Percentiles rank a stretch among this genome's conserved stretches.
phyloP scores from a whole-genome alignment of 35 echinoderm and acorn worm genomes.

The Eucidaris tribuloides region DNA sequence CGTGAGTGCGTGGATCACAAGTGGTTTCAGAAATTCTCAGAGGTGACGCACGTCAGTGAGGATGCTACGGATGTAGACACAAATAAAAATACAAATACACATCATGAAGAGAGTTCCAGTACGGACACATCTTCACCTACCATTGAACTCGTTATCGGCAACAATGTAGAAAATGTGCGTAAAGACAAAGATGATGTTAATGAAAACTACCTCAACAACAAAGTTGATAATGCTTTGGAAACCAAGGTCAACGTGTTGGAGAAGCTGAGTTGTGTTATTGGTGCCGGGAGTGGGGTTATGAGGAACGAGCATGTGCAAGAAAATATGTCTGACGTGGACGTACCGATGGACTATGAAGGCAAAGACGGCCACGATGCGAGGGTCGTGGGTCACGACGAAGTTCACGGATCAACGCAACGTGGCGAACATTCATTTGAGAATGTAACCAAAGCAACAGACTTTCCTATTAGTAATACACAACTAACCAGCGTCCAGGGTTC shows the following conservation, averaged over 20 bases:
- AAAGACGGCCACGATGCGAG: slow-evolving; percentile 4
- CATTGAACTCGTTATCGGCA: background rate
- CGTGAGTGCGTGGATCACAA: slow-evolving; percentile 35
- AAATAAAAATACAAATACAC: background rate
- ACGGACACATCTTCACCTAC: background rate
- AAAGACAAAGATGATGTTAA: slow-evolving; percentile 1
- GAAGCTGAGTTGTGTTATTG: too few relatives aligned
- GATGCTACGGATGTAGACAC: background rate
- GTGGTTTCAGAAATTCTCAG: slow-evolving; percentile 30
- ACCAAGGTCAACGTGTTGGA: too few relatives aligned
- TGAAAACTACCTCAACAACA: slow-evolving; percentile 19
- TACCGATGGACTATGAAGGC: background rate
- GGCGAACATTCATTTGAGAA: too few relatives aligned
- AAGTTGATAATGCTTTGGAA: too few relatives aligned
- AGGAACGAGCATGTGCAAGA: too few relatives aligned
- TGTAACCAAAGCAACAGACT: too few relatives aligned
- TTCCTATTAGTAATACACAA: too few relatives aligned
- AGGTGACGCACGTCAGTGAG: background rate
- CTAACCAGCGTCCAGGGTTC: too few relatives aligned
- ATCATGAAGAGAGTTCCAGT: background rate
- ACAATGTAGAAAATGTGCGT: background rate
- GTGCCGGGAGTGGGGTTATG: background rate
- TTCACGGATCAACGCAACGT: too few relatives aligned
- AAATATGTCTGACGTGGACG: background rate
- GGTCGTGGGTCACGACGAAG: too few relatives aligned